Base-by-base conservation (phyloP, 2,888 invertebrate genomes). In the Bruchidius siliquastri region DNA sequence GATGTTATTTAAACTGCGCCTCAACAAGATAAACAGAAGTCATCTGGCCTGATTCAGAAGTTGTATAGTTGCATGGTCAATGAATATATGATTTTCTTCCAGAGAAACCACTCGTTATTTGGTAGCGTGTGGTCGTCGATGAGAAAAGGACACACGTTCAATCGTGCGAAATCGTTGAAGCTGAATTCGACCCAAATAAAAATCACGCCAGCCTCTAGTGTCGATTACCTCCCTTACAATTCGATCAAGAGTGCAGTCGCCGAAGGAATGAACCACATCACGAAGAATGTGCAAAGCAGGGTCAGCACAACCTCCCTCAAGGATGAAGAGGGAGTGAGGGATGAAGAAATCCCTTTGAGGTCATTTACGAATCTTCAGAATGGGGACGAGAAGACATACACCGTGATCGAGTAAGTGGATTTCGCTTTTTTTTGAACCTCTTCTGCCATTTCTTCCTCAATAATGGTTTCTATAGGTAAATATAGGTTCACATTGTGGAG, bases 61-160 rank as follows among this genome's bases (percentile, higher is more conserved):
- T n/a, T n/a, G n/a, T n/a, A n/a, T n/a, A n/a, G n/a, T n/a, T n/a
- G n/a, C n/a, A n/a, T 67, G 3, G 73, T 77, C 71, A 70, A 10
- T 22, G 22, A n/a, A 22, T 30, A 21, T 20, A 67, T 67, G 66
- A 66, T 26, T 49, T 76, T 70, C 21, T 89, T 89, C 20, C 90
- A 98, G 97, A 92, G 98, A 85, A 97, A 98, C 86, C 98, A 98
- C 87, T 96, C 96, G 71, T 88, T 98, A 72, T 98, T 98, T 84
- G 98, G 98, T 73, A 96, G 94, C 82, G 96, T 98, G 32, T 97
- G 97, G 96, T 96, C 96, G 10, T 96, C 96, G 76, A 94, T 97
- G 89, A 90, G 95, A 83, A 90, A 94, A 76, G 89, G 90, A 72
- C 94, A 93, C 81, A 87, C 88, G 79, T 90, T 91, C 80, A 88